Conservation (phyloP, 2,113 vertebrate genomes). For the Dipodomys merriami region DNA sequence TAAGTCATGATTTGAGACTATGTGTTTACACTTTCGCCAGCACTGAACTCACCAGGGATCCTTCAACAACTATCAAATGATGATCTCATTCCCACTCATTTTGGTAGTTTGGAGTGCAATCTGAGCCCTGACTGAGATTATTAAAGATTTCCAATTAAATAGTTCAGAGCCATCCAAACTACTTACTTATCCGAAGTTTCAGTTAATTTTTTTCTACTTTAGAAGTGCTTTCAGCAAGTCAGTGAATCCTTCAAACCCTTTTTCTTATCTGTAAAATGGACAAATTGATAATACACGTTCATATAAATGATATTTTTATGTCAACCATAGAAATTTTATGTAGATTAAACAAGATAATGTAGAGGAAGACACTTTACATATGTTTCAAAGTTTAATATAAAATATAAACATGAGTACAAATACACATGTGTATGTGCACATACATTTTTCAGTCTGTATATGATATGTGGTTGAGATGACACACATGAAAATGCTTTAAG, state of each 20-base stretch:
- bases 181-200: neutral
- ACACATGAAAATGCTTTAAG: neutral
- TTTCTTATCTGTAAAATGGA: neutral
- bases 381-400: conserved; percentile 2
- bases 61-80: neutral
- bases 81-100: neutral
- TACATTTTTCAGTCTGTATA: neutral
- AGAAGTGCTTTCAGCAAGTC: neutral
- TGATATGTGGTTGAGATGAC: neutral
- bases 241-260: neutral
- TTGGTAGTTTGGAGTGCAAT: neutral
- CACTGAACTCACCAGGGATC: neutral
- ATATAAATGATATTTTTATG: neutral
- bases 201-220: neutral
- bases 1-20: neutral
- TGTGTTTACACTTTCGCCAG: neutral
- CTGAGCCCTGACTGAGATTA: neutral
- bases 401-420: neutral
- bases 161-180: neutral
- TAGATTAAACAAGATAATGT: conserved; percentile 1
- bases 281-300: neutral
- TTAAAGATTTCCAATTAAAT: neutral
- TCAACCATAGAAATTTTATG: neutral
- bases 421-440: neutral
- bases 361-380: neutral